Percentiles rank a stretch among this genome's conserved stretches.
Conservation (phyloP, 92 coral and sea anemone species). For the Epizoanthus stellaris region DNA sequence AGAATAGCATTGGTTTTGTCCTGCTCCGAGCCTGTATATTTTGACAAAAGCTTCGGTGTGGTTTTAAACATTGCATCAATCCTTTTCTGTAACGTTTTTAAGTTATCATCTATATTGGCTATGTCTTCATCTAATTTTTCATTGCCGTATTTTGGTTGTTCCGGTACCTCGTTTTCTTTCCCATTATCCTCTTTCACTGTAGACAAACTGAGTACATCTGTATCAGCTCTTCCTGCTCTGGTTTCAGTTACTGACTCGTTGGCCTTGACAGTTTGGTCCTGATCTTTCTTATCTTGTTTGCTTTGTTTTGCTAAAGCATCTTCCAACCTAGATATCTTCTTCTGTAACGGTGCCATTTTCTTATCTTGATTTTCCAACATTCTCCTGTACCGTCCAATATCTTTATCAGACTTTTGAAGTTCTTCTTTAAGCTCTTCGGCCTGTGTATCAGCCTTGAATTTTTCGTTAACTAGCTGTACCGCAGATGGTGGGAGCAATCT, state of each 20-base stretch:
- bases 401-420: constrained; percentile 44
- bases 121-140: not conserved
- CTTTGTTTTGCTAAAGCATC: not conserved
- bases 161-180: not conserved
- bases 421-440: constrained; percentile 27
- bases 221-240: not conserved
- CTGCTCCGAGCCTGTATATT: not conserved
- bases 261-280: not conserved
- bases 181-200: not conserved
- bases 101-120: not conserved
- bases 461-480: constrained; percentile 36
- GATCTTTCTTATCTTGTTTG: not conserved
- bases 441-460: constrained; percentile 22
- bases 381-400: constrained; percentile 51
- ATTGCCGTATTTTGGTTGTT: not conserved
- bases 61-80: not conserved
- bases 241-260: not conserved
- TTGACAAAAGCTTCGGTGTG: not conserved
- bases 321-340: constrained; percentile 56
- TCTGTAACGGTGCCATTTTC: constrained; percentile 63
- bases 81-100: constrained; percentile 29
- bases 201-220: not conserved
- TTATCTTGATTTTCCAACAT: constrained; percentile 60
- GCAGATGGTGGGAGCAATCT: constrained; percentile 42
- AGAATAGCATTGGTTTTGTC: not conserved